These are phyloP conservation scores for Morpho helenor DNA, from an alignment of 2,888 invertebrate genomes.

Conservation along the genomic window DNA sequence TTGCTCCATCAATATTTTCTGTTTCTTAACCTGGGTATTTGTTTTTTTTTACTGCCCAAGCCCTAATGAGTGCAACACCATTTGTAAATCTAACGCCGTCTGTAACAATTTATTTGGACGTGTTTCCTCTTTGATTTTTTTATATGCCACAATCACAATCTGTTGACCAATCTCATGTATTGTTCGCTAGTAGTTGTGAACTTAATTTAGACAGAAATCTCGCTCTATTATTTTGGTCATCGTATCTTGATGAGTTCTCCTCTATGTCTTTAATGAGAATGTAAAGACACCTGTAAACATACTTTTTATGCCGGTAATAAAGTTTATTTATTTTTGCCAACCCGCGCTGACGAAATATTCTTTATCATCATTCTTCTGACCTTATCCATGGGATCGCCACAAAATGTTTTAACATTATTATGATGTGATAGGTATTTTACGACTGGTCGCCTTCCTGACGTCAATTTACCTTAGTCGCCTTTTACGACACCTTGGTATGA, in stretches of 20 bases:
- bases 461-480: no score
- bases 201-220: constrained; percentile 25
- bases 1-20: constrained; percentile 48
- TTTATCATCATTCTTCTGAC: constrained; percentile 6
- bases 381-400: no score
- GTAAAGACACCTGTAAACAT: constrained; percentile 34
- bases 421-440: no score
- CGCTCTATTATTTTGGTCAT: constrained; percentile 27
- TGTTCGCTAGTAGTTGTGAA: constrained; percentile 14
- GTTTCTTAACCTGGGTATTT: constrained; percentile 37
- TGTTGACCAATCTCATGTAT: constrained; percentile 11
- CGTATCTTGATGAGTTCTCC: constrained; percentile 43
- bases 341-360: constrained; percentile 17
- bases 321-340: constrained; percentile 18
- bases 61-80: constrained; percentile 53
- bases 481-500: no score
- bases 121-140: constrained; percentile 12
- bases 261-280: constrained; percentile 45
- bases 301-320: constrained; percentile 14
- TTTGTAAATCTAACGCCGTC: constrained; percentile 55
- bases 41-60: constrained; percentile 49
- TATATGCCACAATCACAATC: constrained; percentile 10
- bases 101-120: constrained; percentile 11
- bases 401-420: no score
- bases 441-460: no score